Evolutionary conservation across 92 coral and sea anemone species (phyloP).

Genomic region (Isaurus tuberculatus): DNA sequence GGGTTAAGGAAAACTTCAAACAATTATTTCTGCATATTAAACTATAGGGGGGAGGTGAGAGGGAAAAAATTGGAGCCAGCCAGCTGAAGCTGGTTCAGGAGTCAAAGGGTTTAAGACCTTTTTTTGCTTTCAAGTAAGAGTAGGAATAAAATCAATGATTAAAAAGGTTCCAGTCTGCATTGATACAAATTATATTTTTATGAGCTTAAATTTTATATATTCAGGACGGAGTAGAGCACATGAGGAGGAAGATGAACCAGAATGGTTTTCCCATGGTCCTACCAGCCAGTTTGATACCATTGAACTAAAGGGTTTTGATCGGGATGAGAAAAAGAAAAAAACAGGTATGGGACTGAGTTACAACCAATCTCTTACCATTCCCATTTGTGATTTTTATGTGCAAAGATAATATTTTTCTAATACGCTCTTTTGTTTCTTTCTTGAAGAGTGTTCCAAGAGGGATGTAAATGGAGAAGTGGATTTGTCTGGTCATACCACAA

Average conservation of each 20-base stretch:
- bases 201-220: slow-evolving; percentile 5
- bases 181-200: no score
- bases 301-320: slow-evolving; percentile 94
- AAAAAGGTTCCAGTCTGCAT: no score
- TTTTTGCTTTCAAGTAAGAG: no score
- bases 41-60: no score
- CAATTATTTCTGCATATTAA: no score
- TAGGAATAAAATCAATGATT: no score
- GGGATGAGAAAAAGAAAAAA: slow-evolving; percentile 51
- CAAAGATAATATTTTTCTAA: background rate
- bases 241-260: slow-evolving; percentile 76
- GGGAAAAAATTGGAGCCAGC: no score
- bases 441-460: slow-evolving; percentile 40
- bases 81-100: no score
- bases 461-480: slow-evolving; percentile 59
- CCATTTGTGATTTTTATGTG: background rate
- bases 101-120: no score
- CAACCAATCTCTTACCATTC: background rate
- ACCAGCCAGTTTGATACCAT: slow-evolving; percentile 88
- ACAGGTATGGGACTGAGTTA: slow-evolving; percentile 3
- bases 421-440: background rate
- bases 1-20: no score
- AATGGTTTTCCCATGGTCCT: slow-evolving; percentile 95
- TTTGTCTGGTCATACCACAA: slow-evolving; percentile 22
- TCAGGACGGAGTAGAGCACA: slow-evolving; percentile 50